Base-by-base conservation (phyloP, 2,888 invertebrate genomes). In the Germaria angustata region DNA sequence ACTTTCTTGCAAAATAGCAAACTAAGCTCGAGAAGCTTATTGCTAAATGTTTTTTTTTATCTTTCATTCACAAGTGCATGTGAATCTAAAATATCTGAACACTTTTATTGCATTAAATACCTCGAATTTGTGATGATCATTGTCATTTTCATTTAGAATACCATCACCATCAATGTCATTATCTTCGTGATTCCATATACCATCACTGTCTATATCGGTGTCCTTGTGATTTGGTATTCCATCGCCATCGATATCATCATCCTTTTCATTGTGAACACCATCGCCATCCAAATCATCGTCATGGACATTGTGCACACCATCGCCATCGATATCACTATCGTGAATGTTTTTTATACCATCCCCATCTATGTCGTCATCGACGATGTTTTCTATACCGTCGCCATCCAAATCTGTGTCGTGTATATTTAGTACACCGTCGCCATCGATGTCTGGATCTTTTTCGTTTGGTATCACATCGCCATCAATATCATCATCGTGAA, bases 351-450 rank as follows among this genome's bases (percentile, higher is more conserved):
- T 91, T 92, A 89, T 86, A 20, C 88, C 89, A 88, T 93, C 93
- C 65, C 92, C 84, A 11, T 80, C 80, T 7, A 84, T 81, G 11
- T 86, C 85, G 68, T 88, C 87, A 15, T 86, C 86, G n/a, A 86
- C 86, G 28, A 85, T 85, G 89, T 93, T 93, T 24, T 93, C 93
- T 53, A 88, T 86, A 22, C 92, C 92, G 84, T 92, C 93, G 86
- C 91, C 91, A 84, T 91, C 91, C 65, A 89, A 86, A 63, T 80
- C 81, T 7, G 55, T 53, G 36, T 83, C 85, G 28, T 79, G 78
- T 41, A 84, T 80, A 44, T 86, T 86, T 1, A 84, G 81, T 34
- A 86, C 68, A 22, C 81, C 86, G 75, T 87, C 85, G 2, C 85
- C 86, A 65, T 85, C 86, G 32, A 87, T 87, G 81, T 84, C 87